phyloP scores from a whole-genome alignment of 2,888 invertebrate genomes.

The Neoitamus cyanurus region DNA sequence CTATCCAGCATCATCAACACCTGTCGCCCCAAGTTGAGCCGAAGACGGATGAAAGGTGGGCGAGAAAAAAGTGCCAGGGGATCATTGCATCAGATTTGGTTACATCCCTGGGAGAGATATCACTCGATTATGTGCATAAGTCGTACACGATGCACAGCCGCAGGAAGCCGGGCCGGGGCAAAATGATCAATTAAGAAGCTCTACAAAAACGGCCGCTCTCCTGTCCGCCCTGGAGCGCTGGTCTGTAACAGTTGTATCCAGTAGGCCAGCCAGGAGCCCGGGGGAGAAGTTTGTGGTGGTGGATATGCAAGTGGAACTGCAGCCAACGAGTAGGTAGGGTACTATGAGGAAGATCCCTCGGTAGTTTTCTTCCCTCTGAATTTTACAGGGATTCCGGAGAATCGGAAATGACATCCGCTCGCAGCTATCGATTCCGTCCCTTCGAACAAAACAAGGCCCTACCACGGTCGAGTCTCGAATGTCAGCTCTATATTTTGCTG shows the following conservation, averaged over 20 bases:
- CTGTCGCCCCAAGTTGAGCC: constrained; percentile 18
- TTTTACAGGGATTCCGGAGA: constrained; percentile 18
- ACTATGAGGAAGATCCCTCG: not conserved
- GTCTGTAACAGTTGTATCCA: constrained; percentile 17
- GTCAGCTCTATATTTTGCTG: not conserved
- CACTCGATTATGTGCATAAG: constrained; percentile 1
- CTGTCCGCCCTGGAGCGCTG: not conserved
- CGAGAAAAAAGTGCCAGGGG: constrained; percentile 8
- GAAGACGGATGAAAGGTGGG: constrained; percentile 41
- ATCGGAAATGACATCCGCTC: constrained; percentile 36
- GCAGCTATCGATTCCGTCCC: not conserved
- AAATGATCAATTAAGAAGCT: constrained; percentile 39
- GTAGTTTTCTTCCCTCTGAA: not conserved
- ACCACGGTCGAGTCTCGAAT: not conserved
- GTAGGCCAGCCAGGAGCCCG: not conserved
- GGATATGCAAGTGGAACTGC: not conserved
- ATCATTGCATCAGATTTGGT: constrained; percentile 44
- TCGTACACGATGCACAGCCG: not conserved
- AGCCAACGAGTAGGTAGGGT: not conserved
- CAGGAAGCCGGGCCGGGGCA: not conserved
- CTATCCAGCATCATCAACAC: constrained; percentile 39
- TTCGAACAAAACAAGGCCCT: not conserved
- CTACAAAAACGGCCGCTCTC: constrained; percentile 10
- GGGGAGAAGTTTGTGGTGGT: not conserved
- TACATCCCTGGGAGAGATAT: constrained; percentile 32